Conservation (phyloP, 1,140 invertebrate species). For the Argopecten irradians region DNA sequence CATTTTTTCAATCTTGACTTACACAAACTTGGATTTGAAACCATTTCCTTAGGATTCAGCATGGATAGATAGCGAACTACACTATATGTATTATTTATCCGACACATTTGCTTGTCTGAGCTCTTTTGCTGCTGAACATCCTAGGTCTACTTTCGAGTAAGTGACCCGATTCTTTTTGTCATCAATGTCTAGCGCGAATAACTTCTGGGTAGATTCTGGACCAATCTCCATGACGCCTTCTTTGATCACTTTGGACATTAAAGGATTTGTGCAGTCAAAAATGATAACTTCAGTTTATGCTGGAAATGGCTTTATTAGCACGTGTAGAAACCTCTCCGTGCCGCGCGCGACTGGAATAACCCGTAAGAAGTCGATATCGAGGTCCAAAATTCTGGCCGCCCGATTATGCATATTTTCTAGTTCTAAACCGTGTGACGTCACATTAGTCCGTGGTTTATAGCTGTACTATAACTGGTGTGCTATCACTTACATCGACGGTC, state of each 20-base stretch:
- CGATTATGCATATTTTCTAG: no score
- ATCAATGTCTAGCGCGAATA: slow-evolving; percentile 27
- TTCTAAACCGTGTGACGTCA: no score
- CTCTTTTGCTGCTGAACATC: slow-evolving; percentile 38
- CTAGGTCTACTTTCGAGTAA: slow-evolving; percentile 32
- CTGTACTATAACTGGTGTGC: no score
- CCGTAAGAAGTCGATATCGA: no score
- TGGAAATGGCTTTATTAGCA: no score
- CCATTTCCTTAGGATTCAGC: slow-evolving; percentile 35
- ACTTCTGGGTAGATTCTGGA: slow-evolving; percentile 26
- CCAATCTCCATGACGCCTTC: not conserved
- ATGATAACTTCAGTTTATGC: no score
- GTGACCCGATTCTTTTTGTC: slow-evolving; percentile 32
- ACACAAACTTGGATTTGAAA: slow-evolving; percentile 27
- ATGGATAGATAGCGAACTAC: slow-evolving; percentile 36
- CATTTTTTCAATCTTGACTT: slow-evolving; percentile 39
- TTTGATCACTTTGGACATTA: slow-evolving; percentile 44
- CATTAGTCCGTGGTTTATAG: no score
- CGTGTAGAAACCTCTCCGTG: no score
- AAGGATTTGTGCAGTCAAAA: no score
- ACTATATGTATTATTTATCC: slow-evolving; percentile 30
- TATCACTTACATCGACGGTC: no score
- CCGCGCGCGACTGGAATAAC: no score
- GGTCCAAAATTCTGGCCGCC: no score
- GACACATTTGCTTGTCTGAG: slow-evolving; percentile 35